Evolutionary conservation across 2,797 vertebrate genomes (phyloP).

Genomic region (Schizothorax lantsangensis): DNA sequence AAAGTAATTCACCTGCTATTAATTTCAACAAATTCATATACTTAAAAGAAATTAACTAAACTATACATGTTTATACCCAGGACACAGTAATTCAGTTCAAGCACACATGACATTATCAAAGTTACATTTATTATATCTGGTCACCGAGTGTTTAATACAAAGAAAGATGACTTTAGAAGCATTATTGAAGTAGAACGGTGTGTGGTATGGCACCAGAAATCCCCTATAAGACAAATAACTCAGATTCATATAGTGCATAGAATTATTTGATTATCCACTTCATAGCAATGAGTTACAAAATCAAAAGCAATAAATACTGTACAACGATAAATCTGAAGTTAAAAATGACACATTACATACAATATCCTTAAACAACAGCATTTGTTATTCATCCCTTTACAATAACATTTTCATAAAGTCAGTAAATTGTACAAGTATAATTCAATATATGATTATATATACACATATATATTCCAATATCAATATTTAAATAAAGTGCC

Average conservation of each 20-base stretch:
- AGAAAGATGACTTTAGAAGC: constrained; percentile 44
- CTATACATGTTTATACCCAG: neutral
- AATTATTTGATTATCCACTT: constrained; percentile 53
- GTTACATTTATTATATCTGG: constrained; percentile 67
- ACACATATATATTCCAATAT: constrained; percentile 55
- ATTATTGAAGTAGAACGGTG: constrained; percentile 55
- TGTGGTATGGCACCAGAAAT: constrained; percentile 52
- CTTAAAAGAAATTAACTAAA: neutral
- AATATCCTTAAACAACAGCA: constrained; percentile 63
- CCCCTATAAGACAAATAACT: constrained; percentile 44
- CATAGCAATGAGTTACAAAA: constrained; percentile 51
- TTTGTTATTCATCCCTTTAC: constrained; percentile 63
- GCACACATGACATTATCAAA: constrained; percentile 28
- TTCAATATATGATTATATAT: constrained; percentile 59
- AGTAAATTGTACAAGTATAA: constrained; percentile 60
- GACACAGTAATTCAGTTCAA: neutral
- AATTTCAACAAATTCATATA: neutral
- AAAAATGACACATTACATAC: constrained; percentile 62
- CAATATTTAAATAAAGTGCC: constrained; percentile 69
- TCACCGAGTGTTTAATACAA: constrained; percentile 58
- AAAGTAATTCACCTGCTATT: neutral
- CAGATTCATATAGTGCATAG: constrained; percentile 64
- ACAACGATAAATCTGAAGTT: constrained; percentile 67
- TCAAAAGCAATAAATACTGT: constrained; percentile 72
- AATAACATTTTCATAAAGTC: constrained; percentile 56